Conservation (phyloP, 2,113 vertebrate genomes). For the Entelurus aequoreus region DNA sequence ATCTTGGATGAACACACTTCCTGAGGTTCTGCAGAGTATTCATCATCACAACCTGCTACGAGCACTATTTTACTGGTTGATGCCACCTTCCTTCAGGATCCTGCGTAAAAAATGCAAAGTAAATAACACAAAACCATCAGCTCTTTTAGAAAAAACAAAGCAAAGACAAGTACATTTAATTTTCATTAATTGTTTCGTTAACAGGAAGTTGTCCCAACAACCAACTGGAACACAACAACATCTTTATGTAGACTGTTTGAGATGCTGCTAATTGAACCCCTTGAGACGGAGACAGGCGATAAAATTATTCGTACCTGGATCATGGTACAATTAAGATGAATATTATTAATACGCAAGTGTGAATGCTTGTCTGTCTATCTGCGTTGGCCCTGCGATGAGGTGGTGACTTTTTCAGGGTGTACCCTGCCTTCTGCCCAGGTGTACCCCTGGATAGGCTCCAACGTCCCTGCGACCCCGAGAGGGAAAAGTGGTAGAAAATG, state of each 20-base stretch:
- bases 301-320: conserved; percentile 84
- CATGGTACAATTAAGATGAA: conserved; percentile 72
- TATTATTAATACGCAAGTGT: neutral
- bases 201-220: conserved; percentile 84
- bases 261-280: conserved; percentile 75
- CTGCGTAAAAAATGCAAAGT: conserved; percentile 87
- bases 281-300: conserved; percentile 68
- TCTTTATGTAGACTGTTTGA: conserved; percentile 86
- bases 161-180: neutral
- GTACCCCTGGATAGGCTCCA: too few species aligned
- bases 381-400: too few species aligned
- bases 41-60: conserved; percentile 71
- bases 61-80: conserved; percentile 86
- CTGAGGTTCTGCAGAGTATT: conserved; percentile 70
- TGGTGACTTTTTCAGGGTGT: too few species aligned
- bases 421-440: too few species aligned
- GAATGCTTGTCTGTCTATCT: too few species aligned
- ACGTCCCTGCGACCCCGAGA: too few species aligned
- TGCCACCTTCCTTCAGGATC: conserved; percentile 73
- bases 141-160: neutral
- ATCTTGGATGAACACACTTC: conserved; percentile 84
- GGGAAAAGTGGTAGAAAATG: too few species aligned
- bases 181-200: conserved; percentile 9
- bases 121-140: conserved; percentile 16
- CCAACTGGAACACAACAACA: conserved; percentile 79